These are phyloP conservation scores for Cremastobaeus sp. DNA, from an alignment of 2,888 invertebrate genomes.

Conservation along the genomic window DNA sequence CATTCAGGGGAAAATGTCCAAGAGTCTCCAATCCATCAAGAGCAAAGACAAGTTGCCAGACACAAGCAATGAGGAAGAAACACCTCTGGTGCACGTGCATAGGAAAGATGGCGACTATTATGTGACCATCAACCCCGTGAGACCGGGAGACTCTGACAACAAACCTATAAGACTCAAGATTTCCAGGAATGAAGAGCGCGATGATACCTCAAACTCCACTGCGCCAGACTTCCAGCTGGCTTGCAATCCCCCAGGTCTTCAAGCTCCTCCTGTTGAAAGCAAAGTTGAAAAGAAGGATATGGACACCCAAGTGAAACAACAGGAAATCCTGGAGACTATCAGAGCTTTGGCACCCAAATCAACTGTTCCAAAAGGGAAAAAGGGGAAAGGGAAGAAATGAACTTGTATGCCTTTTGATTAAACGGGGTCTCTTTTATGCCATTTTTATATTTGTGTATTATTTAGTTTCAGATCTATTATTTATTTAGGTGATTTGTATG, in stretches of 20 bases:
- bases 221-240: slow-evolving; percentile 69
- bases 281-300: slow-evolving; percentile 58
- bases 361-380: slow-evolving; percentile 2
- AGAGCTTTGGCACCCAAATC: slow-evolving; percentile 9
- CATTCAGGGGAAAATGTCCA: slow-evolving; percentile 42
- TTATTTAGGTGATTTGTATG: too few species aligned
- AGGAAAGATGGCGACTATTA: slow-evolving; percentile 69
- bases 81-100: slow-evolving; percentile 69
- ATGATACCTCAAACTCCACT: slow-evolving; percentile 61
- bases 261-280: slow-evolving; percentile 49
- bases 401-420: too few species aligned
- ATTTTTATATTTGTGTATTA: too few species aligned
- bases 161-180: slow-evolving; percentile 69
- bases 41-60: slow-evolving; percentile 9
- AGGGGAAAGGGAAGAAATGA: slow-evolving; percentile 10
- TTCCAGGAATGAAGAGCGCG: slow-evolving; percentile 64
- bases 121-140: slow-evolving; percentile 65
- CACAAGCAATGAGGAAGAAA: slow-evolving; percentile 30
- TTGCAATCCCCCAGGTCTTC: slow-evolving; percentile 67
- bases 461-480: too few species aligned
- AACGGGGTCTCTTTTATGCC: too few species aligned
- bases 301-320: slow-evolving; percentile 66
- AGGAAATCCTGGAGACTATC: slow-evolving; percentile 64
- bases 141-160: slow-evolving; percentile 36
- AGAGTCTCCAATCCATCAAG: slow-evolving; percentile 50